Conservation (phyloP, 35 echinoderm and acorn worm genomes). For the Apostichopus japonicus region DNA sequence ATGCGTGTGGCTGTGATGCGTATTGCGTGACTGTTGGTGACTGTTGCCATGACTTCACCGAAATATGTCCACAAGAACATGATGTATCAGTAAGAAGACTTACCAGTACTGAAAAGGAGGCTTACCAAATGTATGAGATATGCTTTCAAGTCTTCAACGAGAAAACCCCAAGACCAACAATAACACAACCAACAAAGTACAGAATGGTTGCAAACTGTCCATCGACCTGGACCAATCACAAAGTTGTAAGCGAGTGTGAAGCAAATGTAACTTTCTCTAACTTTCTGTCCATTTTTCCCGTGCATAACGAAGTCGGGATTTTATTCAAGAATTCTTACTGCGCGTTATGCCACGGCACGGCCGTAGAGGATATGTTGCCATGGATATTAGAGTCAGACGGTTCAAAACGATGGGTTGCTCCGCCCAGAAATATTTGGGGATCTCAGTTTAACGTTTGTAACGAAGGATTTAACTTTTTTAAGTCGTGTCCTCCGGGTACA, state of each 20-base stretch:
- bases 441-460: conserved; percentile 3
- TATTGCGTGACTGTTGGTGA: conserved; percentile 9
- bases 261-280: neutral
- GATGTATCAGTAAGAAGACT: neutral
- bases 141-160: neutral
- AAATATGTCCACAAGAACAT: neutral
- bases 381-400: neutral
- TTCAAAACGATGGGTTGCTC: neutral
- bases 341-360: conserved; percentile 8
- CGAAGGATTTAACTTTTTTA: neutral
- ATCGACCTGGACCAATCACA: neutral
- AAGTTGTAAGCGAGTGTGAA: neutral
- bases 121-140: neutral
- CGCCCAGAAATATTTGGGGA: conserved; percentile 30
- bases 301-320: neutral
- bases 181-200: neutral
- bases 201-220: conserved; percentile 17
- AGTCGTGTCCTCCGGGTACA: neutral
- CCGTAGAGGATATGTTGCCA: conserved; percentile 13
- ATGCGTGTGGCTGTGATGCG: conserved; percentile 25
- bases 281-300: neutral
- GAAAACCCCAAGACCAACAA: neutral
- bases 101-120: neutral
- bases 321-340: conserved; percentile 48
- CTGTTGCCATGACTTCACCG: conserved; percentile 14